Base-by-base conservation (phyloP, 2,797 vertebrate genomes). In the Glyptemys insculpta region DNA sequence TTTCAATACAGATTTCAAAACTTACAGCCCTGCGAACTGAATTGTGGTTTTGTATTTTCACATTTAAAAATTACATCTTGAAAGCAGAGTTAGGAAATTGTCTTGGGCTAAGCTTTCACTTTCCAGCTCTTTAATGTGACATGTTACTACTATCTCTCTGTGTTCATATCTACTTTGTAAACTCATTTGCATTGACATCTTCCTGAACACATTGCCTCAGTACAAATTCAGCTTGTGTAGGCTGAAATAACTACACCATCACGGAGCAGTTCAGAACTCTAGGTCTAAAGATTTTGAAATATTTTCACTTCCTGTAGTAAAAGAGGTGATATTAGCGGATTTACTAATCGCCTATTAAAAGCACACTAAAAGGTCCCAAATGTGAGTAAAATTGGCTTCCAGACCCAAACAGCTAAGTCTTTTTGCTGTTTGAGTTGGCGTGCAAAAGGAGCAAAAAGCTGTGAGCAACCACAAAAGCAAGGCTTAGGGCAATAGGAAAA, bases 1-100 rank as follows among this genome's bases (percentile, higher is more conserved):
- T 82, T 90, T 97, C 95, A 97, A 56, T 53, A 44, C 1, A 87
- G 44, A 93, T 94, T 83, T 92, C 47, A 52, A 27, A 94, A 89
- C 3, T 44, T 79, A 25, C 83, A 59, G 53, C 21, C 14, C 62
- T 84, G 68, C 15, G 41, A 81, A 65, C 15, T 34, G 37, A 82
- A 85, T 31, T 65, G n/a, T 81, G 62, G 83, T 57, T 92, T 89
- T 34, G 9, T 4, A 6, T 74, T 93, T 87, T 79, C 41, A 87
- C 9, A 47, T 83, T 90, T 88, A 80, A 92, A 85, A 4, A 80
- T 53, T 76, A 81, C 5, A 49, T 88, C 92, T 91, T 54, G 54
- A 85, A 93, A 96, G 6, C 5, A 85, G 44, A 83, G 59, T 49
- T 74, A 68, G 74, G 31, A 85, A 76, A 54, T 53, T 86, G 34